phyloP scores from a whole-genome alignment of 2,888 invertebrate genomes.

The Drosophila vallismaia region DNA sequence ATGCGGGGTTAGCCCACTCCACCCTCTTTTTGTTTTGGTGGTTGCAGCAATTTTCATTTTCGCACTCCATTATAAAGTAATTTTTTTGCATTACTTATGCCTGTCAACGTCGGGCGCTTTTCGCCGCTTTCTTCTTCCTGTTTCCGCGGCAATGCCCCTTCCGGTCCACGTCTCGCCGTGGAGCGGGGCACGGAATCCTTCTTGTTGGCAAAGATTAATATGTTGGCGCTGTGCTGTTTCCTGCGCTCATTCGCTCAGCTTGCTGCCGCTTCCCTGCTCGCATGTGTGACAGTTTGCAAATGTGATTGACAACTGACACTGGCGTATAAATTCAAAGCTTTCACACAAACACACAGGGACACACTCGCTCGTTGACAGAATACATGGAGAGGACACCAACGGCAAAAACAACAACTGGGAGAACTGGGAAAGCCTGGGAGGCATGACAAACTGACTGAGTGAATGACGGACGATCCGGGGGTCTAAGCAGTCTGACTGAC shows the following conservation, averaged over 20 bases:
- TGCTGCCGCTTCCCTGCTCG: constrained; percentile 35
- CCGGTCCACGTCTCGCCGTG: constrained; percentile 3
- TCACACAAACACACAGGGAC: constrained; percentile 51
- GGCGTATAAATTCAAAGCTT: constrained; percentile 80
- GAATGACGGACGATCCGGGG: constrained; percentile 22
- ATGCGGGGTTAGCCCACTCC: not conserved
- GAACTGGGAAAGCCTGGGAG: constrained; percentile 38
- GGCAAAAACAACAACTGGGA: constrained; percentile 11
- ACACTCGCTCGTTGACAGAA: constrained; percentile 60
- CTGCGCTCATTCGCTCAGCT: constrained; percentile 57
- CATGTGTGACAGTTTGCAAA: constrained; percentile 79
- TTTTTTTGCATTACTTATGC: constrained; percentile 79
- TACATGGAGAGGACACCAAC: constrained; percentile 40
- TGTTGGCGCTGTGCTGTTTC: constrained; percentile 66
- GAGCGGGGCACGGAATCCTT: constrained; percentile 49
- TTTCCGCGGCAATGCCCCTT: constrained; percentile 60
- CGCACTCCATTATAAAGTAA: constrained; percentile 80
- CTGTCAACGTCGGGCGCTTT: constrained; percentile 73
- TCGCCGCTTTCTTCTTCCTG: constrained; percentile 60
- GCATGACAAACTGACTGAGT: constrained; percentile 56
- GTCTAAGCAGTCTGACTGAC: constrained; percentile 37
- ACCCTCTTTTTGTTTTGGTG: constrained; percentile 12
- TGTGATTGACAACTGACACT: constrained; percentile 81
- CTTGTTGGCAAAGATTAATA: constrained; percentile 77
- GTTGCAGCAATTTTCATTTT: constrained; percentile 74